These are phyloP conservation scores for Trematocara unimaculatum DNA, from an alignment of 2,113 vertebrate genomes.

Conservation along the genomic window DNA sequence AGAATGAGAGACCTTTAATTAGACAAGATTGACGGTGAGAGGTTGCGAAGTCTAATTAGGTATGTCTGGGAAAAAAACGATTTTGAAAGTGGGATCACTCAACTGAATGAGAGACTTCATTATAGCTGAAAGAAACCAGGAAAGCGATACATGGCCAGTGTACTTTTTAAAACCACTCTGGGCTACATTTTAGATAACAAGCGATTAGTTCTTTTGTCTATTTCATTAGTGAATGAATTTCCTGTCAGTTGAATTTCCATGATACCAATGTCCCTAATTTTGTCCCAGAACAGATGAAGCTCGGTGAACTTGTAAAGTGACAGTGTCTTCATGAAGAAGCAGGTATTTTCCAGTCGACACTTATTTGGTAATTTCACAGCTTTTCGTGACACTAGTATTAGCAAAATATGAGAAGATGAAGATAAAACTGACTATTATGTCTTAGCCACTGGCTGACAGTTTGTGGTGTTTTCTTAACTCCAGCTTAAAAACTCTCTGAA, in stretches of 20 bases:
- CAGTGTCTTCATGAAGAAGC: background rate
- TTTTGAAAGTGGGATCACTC: constrained; percentile 56
- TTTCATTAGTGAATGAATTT: constrained; percentile 51
- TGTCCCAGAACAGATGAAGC: background rate
- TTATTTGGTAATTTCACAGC: constrained; percentile 29
- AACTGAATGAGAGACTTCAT: constrained; percentile 60
- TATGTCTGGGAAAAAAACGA: constrained; percentile 36
- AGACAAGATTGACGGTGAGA: constrained; percentile 64
- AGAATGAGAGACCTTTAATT: constrained; percentile 73
- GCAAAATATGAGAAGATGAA: background rate
- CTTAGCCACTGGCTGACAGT: background rate
- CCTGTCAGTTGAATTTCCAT: constrained; percentile 42
- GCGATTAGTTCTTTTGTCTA: constrained; percentile 45
- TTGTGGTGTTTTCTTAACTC: background rate
- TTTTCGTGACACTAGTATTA: background rate
- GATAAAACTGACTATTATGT: background rate
- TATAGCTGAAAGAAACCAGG: constrained; percentile 37
- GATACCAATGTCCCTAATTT: constrained; percentile 22
- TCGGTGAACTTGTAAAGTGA: constrained; percentile 39
- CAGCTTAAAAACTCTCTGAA: background rate
- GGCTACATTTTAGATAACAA: constrained; percentile 49
- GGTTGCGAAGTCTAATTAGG: constrained; percentile 72
- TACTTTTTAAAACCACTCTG: constrained; percentile 33
- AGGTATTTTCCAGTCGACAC: constrained; percentile 1
- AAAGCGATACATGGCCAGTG: constrained; percentile 8